Base-by-base conservation (phyloP, 2,888 invertebrate genomes). In the Gisinianus flammeolus region DNA sequence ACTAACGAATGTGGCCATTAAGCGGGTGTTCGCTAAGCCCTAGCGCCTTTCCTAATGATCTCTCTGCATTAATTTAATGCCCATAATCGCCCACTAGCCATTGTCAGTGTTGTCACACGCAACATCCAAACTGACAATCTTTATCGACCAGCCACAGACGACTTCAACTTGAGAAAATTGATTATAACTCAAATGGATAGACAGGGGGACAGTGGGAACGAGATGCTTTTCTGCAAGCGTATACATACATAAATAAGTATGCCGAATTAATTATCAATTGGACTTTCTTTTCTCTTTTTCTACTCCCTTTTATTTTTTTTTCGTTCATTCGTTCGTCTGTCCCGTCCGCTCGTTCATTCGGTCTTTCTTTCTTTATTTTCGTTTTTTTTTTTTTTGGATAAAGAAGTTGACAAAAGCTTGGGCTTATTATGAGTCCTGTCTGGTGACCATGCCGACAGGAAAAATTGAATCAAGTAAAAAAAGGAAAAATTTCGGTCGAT, bases 11-110 rank as follows among this genome's bases (percentile, higher is more conserved):
- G 70, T 79, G 78, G 67, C 80, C 80, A 80, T 80, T 80, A 80
- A 72, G 76, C 76, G 68, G 69, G 77, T 79, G 78, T 76, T 70
- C 79, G 69, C 73, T 79, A 80, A 80, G 80, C 80, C 71, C 77
- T 77, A 71, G 74, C 80, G 76, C 77, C 77, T 77, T 77, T 73
- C 78, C 79, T 80, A 80, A 80, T 80, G 80, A 80, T 78, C 80
- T 79, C 80, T 76, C 78, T 79, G 80, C 73, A 80, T 80, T 80
- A 80, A 80, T 80, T 80, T 80, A 79, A 80, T 80, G 80, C 77
- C 79, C 80, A 80, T 80, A 80, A 80, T 79, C 76, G 80, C 79
- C 78, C 78, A 80, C 74, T 75, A 75, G 33, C 73, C 73, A 73
- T 73, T 73, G 73, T 73, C 73, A 73, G 73, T 73, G 62, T 62